Conservation (phyloP, 2,113 vertebrate genomes). For the Serilophus lunatus region DNA sequence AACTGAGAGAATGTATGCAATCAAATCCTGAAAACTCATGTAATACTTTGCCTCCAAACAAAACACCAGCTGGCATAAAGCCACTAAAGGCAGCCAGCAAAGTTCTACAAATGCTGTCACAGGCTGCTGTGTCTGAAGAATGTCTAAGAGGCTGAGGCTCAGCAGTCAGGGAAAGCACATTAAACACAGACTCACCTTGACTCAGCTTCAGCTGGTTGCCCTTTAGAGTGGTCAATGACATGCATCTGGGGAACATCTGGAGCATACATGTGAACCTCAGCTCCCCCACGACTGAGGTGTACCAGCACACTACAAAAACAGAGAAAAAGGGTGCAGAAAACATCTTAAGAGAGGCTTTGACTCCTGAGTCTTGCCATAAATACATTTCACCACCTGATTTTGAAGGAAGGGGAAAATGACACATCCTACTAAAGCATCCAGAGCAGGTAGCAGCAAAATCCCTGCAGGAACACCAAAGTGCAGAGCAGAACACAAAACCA, state of each 20-base stretch:
- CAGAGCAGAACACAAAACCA: background rate
- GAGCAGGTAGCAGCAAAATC: background rate
- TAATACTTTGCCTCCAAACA: background rate
- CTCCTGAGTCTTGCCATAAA: background rate
- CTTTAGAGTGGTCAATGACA: slow-evolving; percentile 88
- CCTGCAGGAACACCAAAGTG: background rate
- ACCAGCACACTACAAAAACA: slow-evolving; percentile 74
- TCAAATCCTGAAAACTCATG: background rate
- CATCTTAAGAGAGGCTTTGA: background rate
- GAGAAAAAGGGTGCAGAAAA: background rate
- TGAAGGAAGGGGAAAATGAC: background rate
- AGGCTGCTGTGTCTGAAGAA: background rate
- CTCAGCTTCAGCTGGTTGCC: slow-evolving; percentile 81
- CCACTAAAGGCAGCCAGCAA: background rate
- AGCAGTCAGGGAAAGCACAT: background rate
- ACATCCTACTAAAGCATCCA: background rate
- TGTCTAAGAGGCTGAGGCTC: background rate
- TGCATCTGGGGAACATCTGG: slow-evolving; percentile 90
- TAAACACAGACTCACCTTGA: slow-evolving; percentile 66
- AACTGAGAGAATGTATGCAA: background rate
- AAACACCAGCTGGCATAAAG: background rate
- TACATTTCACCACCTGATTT: background rate
- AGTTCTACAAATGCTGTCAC: background rate
- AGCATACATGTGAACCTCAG: slow-evolving; percentile 88
- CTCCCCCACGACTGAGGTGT: slow-evolving; percentile 84